Percentiles rank a stretch among this genome's conserved stretches.
phyloP scores from a whole-genome alignment of 2,797 vertebrate genomes.

The Peromyscus melanophrys region DNA sequence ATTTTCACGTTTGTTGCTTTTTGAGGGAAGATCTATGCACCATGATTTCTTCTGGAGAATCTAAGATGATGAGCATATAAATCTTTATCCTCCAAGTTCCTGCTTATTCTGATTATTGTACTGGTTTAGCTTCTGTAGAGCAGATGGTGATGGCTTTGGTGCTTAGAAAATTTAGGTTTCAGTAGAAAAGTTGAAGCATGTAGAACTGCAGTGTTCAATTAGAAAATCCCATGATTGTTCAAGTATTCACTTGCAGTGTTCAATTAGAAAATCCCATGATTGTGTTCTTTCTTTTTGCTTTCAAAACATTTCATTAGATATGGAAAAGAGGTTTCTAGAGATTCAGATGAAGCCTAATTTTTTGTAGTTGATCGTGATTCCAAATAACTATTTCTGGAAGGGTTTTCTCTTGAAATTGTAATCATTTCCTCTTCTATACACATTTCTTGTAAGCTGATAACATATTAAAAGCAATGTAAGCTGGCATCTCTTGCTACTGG shows the following conservation, averaged over 20 bases:
- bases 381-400: conserved; percentile 16
- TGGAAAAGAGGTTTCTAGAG: conserved; percentile 28
- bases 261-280: too few species aligned
- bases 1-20: conserved; percentile 57
- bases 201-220: neutral
- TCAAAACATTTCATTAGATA: conserved; percentile 21
- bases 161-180: conserved; percentile 17
- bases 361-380: conserved; percentile 13
- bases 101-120: conserved; percentile 54
- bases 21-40: conserved; percentile 13
- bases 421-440: neutral
- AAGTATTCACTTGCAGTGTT: neutral
- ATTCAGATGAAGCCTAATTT: neutral
- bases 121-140: conserved; percentile 26
- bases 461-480: neutral
- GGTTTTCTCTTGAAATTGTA: neutral
- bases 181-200: neutral
- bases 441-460: neutral
- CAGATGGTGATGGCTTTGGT: conserved; percentile 62
- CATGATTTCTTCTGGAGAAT: neutral
- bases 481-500: neutral
- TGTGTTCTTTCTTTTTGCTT: neutral
- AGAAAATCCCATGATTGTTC: too few species aligned
- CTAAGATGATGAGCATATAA: neutral
- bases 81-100: conserved; percentile 31